Evolutionary conservation across 2,888 invertebrate species (phyloP).

Genomic region (Sarcophaga caerulescens): DNA sequence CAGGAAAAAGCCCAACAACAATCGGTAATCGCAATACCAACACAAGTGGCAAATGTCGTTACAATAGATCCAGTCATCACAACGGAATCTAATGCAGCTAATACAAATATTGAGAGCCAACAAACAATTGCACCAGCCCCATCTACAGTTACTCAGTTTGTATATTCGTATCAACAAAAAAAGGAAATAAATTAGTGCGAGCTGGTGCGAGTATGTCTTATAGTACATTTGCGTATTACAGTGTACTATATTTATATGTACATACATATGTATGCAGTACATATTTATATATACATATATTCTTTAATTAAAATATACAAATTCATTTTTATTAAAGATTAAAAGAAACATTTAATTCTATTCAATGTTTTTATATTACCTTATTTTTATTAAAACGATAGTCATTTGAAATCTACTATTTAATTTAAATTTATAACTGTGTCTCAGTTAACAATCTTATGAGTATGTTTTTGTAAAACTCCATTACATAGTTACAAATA

Average conservation of each 20-base stretch:
- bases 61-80: slow-evolving; percentile 51
- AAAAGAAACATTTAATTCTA: background rate
- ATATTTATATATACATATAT: background rate
- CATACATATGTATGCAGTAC: no score
- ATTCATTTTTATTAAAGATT: background rate
- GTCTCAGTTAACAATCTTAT: no score
- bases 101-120: background rate
- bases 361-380: no score
- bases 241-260: background rate
- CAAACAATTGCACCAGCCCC: background rate
- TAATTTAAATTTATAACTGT: no score
- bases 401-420: no score
- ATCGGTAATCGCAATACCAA: slow-evolving; percentile 26
- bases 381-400: no score
- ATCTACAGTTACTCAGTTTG: slow-evolving; percentile 60
- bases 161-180: slow-evolving; percentile 68
- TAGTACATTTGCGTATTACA: background rate
- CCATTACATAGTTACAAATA: no score
- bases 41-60: slow-evolving; percentile 38
- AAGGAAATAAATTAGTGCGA: slow-evolving; percentile 20
- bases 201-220: background rate
- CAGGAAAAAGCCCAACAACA: slow-evolving; percentile 44
- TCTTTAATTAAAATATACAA: background rate
- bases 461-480: no score
- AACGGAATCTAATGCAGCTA: background rate